Evolutionary conservation across 2,113 vertebrate genomes (phyloP).

Genomic region (Thermophis baileyi): DNA sequence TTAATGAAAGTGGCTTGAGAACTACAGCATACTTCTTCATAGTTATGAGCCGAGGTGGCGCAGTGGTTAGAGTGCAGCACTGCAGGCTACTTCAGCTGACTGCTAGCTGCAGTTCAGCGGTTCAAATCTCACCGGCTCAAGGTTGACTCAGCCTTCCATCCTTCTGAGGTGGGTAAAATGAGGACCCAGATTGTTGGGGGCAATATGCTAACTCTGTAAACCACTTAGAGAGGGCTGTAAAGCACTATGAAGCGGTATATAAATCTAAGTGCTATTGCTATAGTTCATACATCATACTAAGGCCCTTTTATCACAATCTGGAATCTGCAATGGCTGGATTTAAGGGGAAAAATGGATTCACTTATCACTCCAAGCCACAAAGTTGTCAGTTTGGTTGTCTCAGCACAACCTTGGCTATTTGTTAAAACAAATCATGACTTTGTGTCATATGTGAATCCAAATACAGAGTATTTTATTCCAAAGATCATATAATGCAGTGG

Average conservation of each 20-base stretch:
- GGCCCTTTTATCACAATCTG: not conserved
- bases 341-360: not conserved
- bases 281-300: not conserved
- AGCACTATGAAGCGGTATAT: no score
- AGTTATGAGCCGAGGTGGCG: no score
- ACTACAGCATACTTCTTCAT: not conserved
- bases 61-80: no score
- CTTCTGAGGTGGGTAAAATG: no score
- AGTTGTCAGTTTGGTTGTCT: not conserved
- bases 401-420: not conserved
- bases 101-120: no score
- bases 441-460: not conserved
- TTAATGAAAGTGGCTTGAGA: not conserved
- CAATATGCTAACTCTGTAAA: no score
- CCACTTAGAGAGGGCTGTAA: no score
- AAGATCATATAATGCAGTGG: not conserved
- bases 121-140: no score
- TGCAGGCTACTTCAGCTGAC: no score
- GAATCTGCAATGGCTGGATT: not conserved
- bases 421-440: not conserved
- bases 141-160: no score
- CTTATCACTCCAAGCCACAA: not conserved
- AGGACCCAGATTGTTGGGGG: no score
- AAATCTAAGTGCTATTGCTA: no score
- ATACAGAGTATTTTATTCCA: not conserved